A percentile compares a stretch with the other conserved stretches of the same genome.
Evolutionary conservation across 2,888 invertebrate genomes (phyloP).

Genomic region (Branchinecta sandiegonensis): DNA sequence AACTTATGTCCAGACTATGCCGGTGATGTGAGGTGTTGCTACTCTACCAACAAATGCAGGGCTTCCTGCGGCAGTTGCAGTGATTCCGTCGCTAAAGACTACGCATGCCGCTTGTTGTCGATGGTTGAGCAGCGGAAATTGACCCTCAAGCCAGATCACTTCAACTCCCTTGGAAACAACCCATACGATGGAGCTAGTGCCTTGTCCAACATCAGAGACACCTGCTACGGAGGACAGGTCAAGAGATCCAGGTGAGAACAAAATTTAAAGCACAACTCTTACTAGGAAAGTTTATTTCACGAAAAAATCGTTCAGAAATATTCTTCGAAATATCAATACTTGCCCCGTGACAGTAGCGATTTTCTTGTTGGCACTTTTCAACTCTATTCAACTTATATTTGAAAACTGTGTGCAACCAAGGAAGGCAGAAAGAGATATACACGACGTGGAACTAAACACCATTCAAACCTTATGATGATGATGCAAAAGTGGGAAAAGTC

Average conservation of each 20-base stretch:
- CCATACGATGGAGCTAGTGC: constrained; percentile 26
- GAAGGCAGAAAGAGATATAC: too few species aligned
- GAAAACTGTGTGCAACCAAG: too few species aligned
- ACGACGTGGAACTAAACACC: too few species aligned
- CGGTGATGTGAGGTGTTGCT: constrained; percentile 24
- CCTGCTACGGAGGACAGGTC: constrained; percentile 25
- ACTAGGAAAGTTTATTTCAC: too few species aligned
- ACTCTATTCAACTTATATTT: too few species aligned
- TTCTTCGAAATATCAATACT: too few species aligned
- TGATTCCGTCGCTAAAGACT: constrained; percentile 22
- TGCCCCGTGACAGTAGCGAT: too few species aligned
- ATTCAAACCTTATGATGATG: too few species aligned
- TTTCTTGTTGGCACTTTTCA: too few species aligned
- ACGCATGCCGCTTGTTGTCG: constrained; percentile 24
- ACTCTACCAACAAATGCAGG: constrained; percentile 24
- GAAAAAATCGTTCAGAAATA: too few species aligned
- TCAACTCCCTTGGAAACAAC: constrained; percentile 23
- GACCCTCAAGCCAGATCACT: constrained; percentile 24
- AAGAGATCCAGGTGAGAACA: constrained; percentile 25
- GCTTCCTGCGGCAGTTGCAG: constrained; percentile 23
- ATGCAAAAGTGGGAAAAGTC: too few species aligned
- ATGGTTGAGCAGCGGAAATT: constrained; percentile 24
- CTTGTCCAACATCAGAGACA: constrained; percentile 25
- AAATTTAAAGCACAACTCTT: too few species aligned
- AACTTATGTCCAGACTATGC: constrained; percentile 24